Conservation (phyloP, 2,888 invertebrate species). For the Cantharis rustica region DNA sequence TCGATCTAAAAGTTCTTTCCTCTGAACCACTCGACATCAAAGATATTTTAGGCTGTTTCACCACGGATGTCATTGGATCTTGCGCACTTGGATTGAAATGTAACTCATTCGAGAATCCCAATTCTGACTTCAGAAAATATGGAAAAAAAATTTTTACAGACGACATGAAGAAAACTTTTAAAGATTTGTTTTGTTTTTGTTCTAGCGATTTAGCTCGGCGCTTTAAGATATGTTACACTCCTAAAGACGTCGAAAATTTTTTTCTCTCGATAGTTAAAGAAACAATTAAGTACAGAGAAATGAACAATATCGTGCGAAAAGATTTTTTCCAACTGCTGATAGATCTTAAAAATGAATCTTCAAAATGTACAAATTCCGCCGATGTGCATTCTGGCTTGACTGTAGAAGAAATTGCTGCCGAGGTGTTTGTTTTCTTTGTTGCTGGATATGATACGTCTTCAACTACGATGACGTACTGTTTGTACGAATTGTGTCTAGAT, state of each 20-base stretch:
- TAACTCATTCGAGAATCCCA: conserved; percentile 59
- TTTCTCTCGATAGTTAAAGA: conserved; percentile 55
- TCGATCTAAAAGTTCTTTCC: conserved; percentile 49
- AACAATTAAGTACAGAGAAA: conserved; percentile 55
- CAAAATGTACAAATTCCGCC: too few species aligned
- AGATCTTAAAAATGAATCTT: conserved; percentile 52
- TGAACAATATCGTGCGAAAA: conserved; percentile 55
- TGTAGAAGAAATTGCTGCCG: conserved; percentile 35
- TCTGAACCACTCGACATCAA: conserved; percentile 45
- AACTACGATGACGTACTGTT: conserved; percentile 53
- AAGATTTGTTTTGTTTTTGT: conserved; percentile 13
- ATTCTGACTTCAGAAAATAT: conserved; percentile 56
- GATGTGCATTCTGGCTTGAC: background rate
- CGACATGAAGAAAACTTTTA: conserved; percentile 12
- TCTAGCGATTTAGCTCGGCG: conserved; percentile 33
- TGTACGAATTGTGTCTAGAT: conserved; percentile 59
- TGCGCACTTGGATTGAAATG: conserved; percentile 65
- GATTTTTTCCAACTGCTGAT: conserved; percentile 62
- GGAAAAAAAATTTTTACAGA: conserved; percentile 31
- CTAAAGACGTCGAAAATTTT: conserved; percentile 48
- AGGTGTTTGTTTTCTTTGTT: conserved; percentile 43
- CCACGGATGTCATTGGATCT: conserved; percentile 64
- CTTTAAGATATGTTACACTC: conserved; percentile 35
- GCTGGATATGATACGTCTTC: conserved; percentile 54
- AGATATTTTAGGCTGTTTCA: conserved; percentile 61